Evolutionary conservation across 2,113 vertebrate genomes (phyloP), one percentile per base, ranked within the genome.

Genomic region (Syngnathoides biaculeatus): DNA sequence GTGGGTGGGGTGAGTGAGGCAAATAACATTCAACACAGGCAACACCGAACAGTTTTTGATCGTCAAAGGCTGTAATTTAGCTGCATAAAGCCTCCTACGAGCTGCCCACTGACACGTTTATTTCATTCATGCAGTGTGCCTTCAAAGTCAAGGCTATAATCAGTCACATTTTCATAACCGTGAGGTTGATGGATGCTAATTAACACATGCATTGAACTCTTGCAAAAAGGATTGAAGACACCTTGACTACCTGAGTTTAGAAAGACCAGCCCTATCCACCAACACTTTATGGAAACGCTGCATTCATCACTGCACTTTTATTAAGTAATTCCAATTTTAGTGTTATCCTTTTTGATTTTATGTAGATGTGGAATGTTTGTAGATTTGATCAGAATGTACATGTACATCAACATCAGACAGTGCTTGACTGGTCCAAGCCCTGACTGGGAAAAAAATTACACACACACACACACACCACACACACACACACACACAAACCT

Each of bases 191-290:
- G 40, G 66, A 40, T 68, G 57, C 52, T 72, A 56, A 42, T 71
- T 45, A 65, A 39, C 52, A 58, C 12, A 4, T 53, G 48, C 59
- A 35, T 35, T 3, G 3, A 35, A 3, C 30, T 52, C 53, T 45
- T 45, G 22, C 70, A 35, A 1, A 1, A 61, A 64, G 50, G 76
- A 72, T 78, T 67, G 75, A 66, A 82, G 69, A 69, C 45, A 76
- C 75, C 4, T 35, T 60, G 71, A 75, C 64, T 69, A 65, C 40
- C 74, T 82, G 30, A 35, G 3, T 74, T 77, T 64, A 72, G n/a
- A n/a, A 75, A 84, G 67, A 71, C 67, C 78, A 70, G 38, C 20
- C 40, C 45, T 55, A 7, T 63, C 48, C 70, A 57, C 64, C 62
- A 50, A 64, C 64, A 64, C 45, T 72, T 77, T 69, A 77, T 80